Evolutionary conservation across 2,888 invertebrate genomes (phyloP), one percentile per base, ranked within the genome.

Genomic region (Pseudococcus jackbeardsleyi): DNA sequence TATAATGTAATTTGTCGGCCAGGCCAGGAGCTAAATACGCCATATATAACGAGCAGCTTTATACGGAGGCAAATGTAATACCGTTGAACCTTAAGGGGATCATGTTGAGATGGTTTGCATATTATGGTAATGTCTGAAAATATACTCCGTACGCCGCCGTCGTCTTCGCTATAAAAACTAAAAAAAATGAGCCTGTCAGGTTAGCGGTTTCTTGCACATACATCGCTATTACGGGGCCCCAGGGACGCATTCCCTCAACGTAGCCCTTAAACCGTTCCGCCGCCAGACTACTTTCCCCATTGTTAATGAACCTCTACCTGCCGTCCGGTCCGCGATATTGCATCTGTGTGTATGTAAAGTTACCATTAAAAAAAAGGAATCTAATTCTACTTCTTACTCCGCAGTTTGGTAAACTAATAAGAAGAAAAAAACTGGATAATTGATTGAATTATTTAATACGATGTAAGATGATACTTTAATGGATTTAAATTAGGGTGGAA

Each of bases 191-290:
- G 84, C 68, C 84, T 89, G 89, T 89, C 89, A 89, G 88, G 89
- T 89, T 89, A 68, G 68, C 88, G 85, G 88, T 89, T 87, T 88
- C 54, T 88, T 88, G 85, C 68, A 88, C 89, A 89, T 89, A 89
- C 89, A 89, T 89, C 89, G 89, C 88, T 89, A 89, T 89, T 89
- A 89, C 89, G 89, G 89, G 89, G 88, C 89, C 89, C 89, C 85
- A 85, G 89, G 89, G 89, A 89, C 89, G 79, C 87, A 77, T 87
- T 87, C 87, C 87, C 87, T 87, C 87, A 87, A 77, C 87, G 72
- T 48, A 87, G 87, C 68, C 87, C 87, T 87, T 68, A 87, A 87
- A 68, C 87, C 72, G 87, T 54, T 48, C 84, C 84, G 46, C 84
- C 84, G 19, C 84, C 50, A 54, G 33, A 48, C 85, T 85, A 85